Evolutionary conservation across 2,113 vertebrate genomes (phyloP).

Genomic region (Xenopus tropicalis): DNA sequence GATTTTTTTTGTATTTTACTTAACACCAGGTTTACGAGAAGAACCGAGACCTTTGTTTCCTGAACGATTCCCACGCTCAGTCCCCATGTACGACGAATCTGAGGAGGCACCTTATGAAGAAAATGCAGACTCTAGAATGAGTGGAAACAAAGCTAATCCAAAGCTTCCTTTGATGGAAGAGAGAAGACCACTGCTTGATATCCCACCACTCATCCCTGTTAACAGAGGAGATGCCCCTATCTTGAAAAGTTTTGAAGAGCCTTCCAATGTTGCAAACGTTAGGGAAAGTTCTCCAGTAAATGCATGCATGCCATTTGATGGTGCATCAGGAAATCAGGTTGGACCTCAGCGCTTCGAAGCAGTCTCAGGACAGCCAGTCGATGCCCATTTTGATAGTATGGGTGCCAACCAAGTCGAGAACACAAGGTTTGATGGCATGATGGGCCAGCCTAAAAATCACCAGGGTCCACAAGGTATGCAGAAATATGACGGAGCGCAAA

Average conservation of each 20-base stretch:
- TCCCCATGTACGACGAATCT: constrained; percentile 64
- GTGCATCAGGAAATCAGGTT: constrained; percentile 66
- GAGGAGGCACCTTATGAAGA: constrained; percentile 71
- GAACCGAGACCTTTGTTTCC: constrained; percentile 68
- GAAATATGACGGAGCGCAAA: constrained; percentile 15
- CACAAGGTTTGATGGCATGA: constrained; percentile 76
- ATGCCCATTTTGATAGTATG: constrained; percentile 69
- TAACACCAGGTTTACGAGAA: constrained; percentile 66
- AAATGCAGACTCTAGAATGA: constrained; percentile 64
- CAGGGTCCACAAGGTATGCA: background rate
- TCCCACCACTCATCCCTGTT: constrained; percentile 60
- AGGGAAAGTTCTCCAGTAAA: constrained; percentile 70
- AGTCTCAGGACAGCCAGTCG: constrained; percentile 43
- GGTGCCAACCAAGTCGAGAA: constrained; percentile 70
- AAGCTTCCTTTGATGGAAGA: constrained; percentile 71
- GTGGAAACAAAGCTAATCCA: constrained; percentile 73
- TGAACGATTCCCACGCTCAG: constrained; percentile 66
- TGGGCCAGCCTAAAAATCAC: constrained; percentile 45
- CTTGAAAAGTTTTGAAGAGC: constrained; percentile 67
- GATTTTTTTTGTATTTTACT: constrained; percentile 19
- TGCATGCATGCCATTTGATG: constrained; percentile 62
- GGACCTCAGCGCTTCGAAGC: constrained; percentile 66
- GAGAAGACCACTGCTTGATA: constrained; percentile 65
- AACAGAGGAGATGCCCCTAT: constrained; percentile 44
- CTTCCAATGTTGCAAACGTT: constrained; percentile 62